Conservation (phyloP, 2,113 vertebrate genomes). For the Zeus faber region DNA sequence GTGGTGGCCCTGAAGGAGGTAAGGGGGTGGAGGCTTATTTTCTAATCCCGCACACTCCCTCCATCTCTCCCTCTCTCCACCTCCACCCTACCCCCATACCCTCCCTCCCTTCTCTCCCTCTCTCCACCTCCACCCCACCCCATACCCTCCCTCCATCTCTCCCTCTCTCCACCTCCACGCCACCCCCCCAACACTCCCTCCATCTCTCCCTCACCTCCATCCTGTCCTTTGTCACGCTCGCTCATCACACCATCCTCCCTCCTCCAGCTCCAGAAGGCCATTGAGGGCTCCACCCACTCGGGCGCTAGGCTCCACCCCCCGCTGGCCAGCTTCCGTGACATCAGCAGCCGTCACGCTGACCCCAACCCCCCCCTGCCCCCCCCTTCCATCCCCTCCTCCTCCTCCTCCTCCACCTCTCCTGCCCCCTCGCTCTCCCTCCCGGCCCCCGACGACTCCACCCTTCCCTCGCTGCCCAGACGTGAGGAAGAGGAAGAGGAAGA, state of each 20-base stretch:
- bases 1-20: slow-evolving; percentile 92
- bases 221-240: too few species aligned
- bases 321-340: slow-evolving; percentile 88
- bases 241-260: too few species aligned
- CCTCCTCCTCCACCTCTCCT: slow-evolving; percentile 21
- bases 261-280: slow-evolving; percentile 89
- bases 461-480: slow-evolving; percentile 13
- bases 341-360: slow-evolving; percentile 57
- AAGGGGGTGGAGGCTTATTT: too few species aligned
- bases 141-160: neutral
- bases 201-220: neutral
- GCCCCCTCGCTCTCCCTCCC: neutral
- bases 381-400: slow-evolving; percentile 13
- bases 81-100: neutral
- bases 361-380: slow-evolving; percentile 40
- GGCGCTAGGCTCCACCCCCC: slow-evolving; percentile 89
- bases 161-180: neutral
- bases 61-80: neutral
- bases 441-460: slow-evolving; percentile 4
- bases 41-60: neutral
- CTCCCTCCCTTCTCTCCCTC: too few species aligned
- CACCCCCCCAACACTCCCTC: neutral
- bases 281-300: slow-evolving; percentile 88
- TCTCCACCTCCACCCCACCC: neutral
- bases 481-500: slow-evolving; percentile 65